A percentile compares a stretch with the other conserved stretches of the same genome.
Evolutionary conservation across 2,888 invertebrate species (phyloP).

Genomic region (Tetranychus piercei): DNA sequence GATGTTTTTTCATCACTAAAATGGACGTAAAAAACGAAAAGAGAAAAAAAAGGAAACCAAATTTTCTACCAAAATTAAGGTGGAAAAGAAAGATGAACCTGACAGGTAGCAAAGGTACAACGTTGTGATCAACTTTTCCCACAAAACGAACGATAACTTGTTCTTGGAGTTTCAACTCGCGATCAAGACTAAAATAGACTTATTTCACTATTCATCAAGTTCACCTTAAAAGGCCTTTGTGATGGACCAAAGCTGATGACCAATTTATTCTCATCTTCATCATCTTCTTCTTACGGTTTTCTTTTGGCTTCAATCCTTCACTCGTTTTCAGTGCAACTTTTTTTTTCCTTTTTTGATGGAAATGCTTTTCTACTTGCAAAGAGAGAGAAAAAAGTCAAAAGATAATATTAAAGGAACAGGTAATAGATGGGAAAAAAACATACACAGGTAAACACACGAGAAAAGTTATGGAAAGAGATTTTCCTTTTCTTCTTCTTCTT

Average conservation of each 20-base stretch:
- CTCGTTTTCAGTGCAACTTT: neutral
- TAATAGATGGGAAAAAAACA: neutral
- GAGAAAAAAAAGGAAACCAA: neutral
- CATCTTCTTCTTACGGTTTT: neutral
- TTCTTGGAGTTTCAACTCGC: too few relatives aligned
- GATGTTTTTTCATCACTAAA: neutral
- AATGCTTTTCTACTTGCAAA: neutral
- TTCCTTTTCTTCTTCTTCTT: too few relatives aligned
- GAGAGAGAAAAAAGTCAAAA: neutral
- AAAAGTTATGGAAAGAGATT: neutral
- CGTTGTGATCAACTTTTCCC: neutral
- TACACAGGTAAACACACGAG: neutral
- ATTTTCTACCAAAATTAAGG: neutral
- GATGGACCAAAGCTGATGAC: too few relatives aligned
- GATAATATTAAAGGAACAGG: neutral
- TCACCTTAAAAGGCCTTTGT: too few relatives aligned
- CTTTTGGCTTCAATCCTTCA: neutral
- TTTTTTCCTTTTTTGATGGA: neutral
- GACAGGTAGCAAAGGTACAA: neutral
- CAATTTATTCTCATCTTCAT: neutral
- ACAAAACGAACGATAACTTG: too few relatives aligned
- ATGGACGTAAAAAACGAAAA: neutral
- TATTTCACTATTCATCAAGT: too few relatives aligned
- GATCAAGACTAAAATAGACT: too few relatives aligned
- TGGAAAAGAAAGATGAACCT: neutral